Conservation (phyloP, 2,113 vertebrate genomes). For the Hippocampus zosterae region DNA sequence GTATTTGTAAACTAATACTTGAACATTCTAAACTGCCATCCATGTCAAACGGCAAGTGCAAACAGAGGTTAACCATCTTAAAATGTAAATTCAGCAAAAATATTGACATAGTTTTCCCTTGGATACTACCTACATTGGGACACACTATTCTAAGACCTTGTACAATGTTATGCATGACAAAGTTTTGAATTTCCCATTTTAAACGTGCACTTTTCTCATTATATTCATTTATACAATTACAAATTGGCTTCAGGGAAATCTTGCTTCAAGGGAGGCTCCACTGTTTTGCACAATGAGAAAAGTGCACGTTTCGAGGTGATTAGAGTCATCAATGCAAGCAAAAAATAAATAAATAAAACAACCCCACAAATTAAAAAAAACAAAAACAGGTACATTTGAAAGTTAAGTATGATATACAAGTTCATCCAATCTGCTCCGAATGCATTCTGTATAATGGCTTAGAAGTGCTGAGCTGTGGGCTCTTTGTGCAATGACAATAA, state of each 20-base stretch:
- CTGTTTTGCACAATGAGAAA: neutral
- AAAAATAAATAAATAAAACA: too few species aligned
- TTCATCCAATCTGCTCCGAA: constrained; percentile 16
- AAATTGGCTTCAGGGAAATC: neutral
- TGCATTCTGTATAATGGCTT: constrained; percentile 5
- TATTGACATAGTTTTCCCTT: neutral
- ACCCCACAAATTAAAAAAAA: neutral
- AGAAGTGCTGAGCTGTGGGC: constrained; percentile 11
- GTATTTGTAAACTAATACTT: neutral
- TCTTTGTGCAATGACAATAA: constrained; percentile 29
- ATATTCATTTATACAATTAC: neutral
- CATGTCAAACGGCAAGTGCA: neutral
- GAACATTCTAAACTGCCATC: neutral
- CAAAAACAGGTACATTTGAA: constrained; percentile 22
- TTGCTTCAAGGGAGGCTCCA: neutral
- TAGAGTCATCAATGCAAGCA: constrained; percentile 1
- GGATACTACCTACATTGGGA: neutral
- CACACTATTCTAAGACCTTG: neutral
- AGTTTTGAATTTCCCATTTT: neutral
- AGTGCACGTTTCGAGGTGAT: constrained; percentile 16
- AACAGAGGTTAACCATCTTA: too few species aligned
- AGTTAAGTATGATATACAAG: constrained; percentile 17
- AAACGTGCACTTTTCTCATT: neutral
- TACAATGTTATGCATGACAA: neutral
- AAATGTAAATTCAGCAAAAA: neutral